Evolutionary conservation across 2,797 vertebrate species (phyloP), one percentile per base, ranked within the genome.

Genomic region (Garrulus glandarius): DNA sequence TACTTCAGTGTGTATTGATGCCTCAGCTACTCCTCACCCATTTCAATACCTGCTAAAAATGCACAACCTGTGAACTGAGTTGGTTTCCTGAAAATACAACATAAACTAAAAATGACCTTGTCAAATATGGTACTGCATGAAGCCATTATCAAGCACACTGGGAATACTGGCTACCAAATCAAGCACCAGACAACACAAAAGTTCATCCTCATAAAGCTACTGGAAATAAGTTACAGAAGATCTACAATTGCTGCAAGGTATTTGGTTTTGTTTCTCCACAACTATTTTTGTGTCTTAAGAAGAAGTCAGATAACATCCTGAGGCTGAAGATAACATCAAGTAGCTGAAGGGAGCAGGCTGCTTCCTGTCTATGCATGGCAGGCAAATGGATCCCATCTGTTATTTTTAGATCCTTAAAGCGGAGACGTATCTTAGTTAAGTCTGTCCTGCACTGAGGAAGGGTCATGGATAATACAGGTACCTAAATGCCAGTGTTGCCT

Each of bases 311-410:
- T 81, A 72, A 77, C 27, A 93, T 77, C 56, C 71, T 57, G 61
- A 90, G 76, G 53, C 46, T 93, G 83, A 85, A 93, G 76, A 80
- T 82, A 92, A 95, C 41, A 89, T 87, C 30, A 71, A 41, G n/a
- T 5, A 70, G 82, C 61, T 55, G 34, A 78, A 74, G n/a, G 34
- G 20, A 92, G 13, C 56, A 75, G 44, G 37, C n/a, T 88, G 76
- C 27, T 88, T 89, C 79, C 67, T 89, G 24, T 34, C 61, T 57
- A 3, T 30, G 39, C 30, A 15, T 4, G 43, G 17, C 52, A 72
- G 23, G 43, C 61, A 81, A 61, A 57, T 23, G 47, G 91, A 74
- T 29, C 32, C 15, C 43, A 10, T 64, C 50, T 61, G 77, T 50
- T 84, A 84, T 78, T 78, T 94, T 78, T 41, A 91, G 65, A 52